Base-by-base conservation (phyloP, 2,888 invertebrate genomes). In the Drosophila gaucha region DNA sequence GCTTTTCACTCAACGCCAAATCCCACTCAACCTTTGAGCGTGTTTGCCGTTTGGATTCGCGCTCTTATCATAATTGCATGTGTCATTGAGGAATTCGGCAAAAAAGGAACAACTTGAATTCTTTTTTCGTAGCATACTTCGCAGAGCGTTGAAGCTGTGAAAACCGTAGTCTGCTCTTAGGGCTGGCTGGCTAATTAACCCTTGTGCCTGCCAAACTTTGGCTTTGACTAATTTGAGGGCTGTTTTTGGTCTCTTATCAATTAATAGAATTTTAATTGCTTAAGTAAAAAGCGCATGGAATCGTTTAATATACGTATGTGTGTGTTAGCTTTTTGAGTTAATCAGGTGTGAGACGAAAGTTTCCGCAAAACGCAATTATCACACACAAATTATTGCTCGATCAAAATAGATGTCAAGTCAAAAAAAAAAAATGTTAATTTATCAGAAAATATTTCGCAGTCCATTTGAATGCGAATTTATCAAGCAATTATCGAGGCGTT, bases 211-310 rank as follows among this genome's bases (percentile, higher is more conserved):
- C 16, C 12, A 18, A 44, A 46, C 33, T 58, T 54, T 39, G 44
- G 8, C 41, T 24, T 46, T 52, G 57, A 58, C 60, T 67, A 55
- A 73, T 78, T 65, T 46, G 20, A 46, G 12, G 56, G 43, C 67
- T 33, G 39, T 52, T 43, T 56, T 8, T 30, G 0, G 10, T 9
- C 12, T 24, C 68, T 85, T 85, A 82, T 85, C 87, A 70, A 24
- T 46, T 85, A 75, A 87, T 75, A 60, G 67, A 49, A 64, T 66
- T 85, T 75, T 72, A 86, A 84, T 78, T 62, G 78, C n/a, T n/a
- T n/a, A n/a, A n/a, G 38, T 31, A 44, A 41, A 66, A 68, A 47
- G 12, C 30, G 43, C 43, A 18, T 24, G 43, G 20, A 43, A 54
- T 55, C 33, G 33, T 49, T 44, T 55, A n/a, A n/a, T 49, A 16